These are phyloP conservation scores for Papilio polyxenes DNA, from an alignment of 1,140 invertebrate genomes.

Conservation along the genomic window DNA sequence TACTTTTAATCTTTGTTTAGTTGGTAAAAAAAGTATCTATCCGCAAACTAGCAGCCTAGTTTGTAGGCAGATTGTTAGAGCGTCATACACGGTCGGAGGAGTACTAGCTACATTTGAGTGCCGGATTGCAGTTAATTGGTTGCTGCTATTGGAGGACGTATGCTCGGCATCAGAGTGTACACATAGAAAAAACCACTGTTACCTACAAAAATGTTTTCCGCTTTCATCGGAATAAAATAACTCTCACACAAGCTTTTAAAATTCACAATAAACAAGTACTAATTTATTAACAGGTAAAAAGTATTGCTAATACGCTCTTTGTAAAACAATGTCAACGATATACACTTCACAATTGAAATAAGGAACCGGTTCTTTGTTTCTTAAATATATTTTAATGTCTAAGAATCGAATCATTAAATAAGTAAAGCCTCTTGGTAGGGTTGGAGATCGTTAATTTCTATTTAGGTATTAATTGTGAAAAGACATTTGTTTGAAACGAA, in stretches of 20 bases:
- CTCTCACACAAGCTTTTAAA: background rate
- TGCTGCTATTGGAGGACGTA: too few species aligned
- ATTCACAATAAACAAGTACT: background rate
- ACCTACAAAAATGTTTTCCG: background rate
- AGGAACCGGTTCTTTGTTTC: too few species aligned
- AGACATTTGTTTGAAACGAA: constrained; percentile 23
- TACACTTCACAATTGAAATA: too few species aligned
- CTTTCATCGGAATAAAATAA: background rate
- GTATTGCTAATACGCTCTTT: too few species aligned
- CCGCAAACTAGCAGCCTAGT: background rate
- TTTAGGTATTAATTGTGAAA: background rate
- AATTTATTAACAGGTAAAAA: background rate
- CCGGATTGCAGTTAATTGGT: too few species aligned
- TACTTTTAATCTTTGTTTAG: too few species aligned
- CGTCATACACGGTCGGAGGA: background rate
- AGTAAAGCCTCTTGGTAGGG: background rate
- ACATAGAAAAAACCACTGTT: background rate
- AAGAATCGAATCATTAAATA: background rate
- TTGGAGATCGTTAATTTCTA: background rate
- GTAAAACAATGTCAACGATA: too few species aligned
- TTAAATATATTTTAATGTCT: too few species aligned
- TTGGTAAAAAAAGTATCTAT: background rate
- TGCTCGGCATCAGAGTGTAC: background rate
- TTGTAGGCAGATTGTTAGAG: background rate
- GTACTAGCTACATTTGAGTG: background rate